Percentiles rank a stretch among this genome's conserved stretches.
Conservation (phyloP, 2,888 invertebrate species). For the Andrena chrysosceles region DNA sequence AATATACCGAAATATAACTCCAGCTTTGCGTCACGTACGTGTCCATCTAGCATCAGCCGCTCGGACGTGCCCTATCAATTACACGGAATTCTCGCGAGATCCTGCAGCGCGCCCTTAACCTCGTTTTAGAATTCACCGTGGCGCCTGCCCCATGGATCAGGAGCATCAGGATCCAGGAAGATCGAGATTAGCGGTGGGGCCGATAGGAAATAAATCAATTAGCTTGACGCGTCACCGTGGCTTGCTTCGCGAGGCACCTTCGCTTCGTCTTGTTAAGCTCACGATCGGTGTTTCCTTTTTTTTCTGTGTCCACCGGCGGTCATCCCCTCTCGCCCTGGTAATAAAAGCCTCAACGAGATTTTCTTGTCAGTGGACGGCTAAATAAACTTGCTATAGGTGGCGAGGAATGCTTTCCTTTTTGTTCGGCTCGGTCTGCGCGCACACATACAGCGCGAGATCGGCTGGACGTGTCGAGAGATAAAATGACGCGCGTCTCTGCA, state of each 20-base stretch:
- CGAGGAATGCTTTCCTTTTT: constrained; percentile 43
- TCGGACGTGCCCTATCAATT: constrained; percentile 36
- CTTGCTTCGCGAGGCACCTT: constrained; percentile 37
- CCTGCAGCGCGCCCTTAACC: constrained; percentile 20
- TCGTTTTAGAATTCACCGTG: constrained; percentile 18
- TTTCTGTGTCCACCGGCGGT: constrained; percentile 3
- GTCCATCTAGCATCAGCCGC: neutral
- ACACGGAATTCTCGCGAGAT: constrained; percentile 22
- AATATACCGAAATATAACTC: constrained; percentile 5
- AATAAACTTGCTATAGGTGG: constrained; percentile 67
- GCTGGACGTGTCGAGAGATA: constrained; percentile 69
- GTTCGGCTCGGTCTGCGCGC: constrained; percentile 31
- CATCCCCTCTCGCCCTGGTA: constrained; percentile 44
- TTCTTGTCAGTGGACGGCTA: constrained; percentile 71
- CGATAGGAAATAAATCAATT: constrained; percentile 69
- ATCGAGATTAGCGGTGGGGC: constrained; percentile 43
- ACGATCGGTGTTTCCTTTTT: constrained; percentile 56
- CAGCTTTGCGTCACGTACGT: neutral
- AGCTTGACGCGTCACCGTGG: constrained; percentile 47
- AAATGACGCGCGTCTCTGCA: constrained; percentile 78
- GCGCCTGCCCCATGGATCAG: constrained; percentile 32
- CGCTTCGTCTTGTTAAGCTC: constrained; percentile 60
- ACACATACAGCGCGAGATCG: constrained; percentile 43
- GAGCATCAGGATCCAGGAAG: constrained; percentile 39
- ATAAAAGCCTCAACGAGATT: constrained; percentile 71